Conservation (phyloP, 1,140 invertebrate genomes). For the Carposina sasakii region DNA sequence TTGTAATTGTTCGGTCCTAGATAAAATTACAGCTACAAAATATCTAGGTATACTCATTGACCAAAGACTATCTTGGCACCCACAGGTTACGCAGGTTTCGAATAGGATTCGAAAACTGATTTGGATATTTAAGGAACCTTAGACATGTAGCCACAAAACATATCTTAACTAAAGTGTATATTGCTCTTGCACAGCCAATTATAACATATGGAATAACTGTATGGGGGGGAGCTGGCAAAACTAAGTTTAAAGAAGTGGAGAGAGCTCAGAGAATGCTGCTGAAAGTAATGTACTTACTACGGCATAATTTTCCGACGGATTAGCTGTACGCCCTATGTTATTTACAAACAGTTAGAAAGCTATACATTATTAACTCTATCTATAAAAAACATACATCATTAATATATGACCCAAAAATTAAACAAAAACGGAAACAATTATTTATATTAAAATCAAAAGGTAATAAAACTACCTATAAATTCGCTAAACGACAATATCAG, state of each 20-base stretch:
- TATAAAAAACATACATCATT: neutral
- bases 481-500: neutral
- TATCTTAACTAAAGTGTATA: neutral
- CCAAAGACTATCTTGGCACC: neutral
- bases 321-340: neutral
- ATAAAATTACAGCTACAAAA: neutral
- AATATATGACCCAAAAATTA: neutral
- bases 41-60: neutral
- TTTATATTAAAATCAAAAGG: neutral
- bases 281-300: constrained; percentile 4
- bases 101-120: neutral
- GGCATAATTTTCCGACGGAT: neutral
- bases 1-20: neutral
- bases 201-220: neutral
- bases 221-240: neutral
- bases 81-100: neutral
- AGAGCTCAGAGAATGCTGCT: neutral
- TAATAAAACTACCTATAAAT: neutral
- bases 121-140: neutral
- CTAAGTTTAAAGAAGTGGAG: neutral
- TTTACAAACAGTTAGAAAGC: constrained; percentile 1
- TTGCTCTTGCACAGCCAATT: neutral
- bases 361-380: neutral
- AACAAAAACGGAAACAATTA: neutral
- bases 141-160: neutral